Base-by-base conservation (phyloP, 2,888 invertebrate genomes). In the Halocaridina rubra region DNA sequence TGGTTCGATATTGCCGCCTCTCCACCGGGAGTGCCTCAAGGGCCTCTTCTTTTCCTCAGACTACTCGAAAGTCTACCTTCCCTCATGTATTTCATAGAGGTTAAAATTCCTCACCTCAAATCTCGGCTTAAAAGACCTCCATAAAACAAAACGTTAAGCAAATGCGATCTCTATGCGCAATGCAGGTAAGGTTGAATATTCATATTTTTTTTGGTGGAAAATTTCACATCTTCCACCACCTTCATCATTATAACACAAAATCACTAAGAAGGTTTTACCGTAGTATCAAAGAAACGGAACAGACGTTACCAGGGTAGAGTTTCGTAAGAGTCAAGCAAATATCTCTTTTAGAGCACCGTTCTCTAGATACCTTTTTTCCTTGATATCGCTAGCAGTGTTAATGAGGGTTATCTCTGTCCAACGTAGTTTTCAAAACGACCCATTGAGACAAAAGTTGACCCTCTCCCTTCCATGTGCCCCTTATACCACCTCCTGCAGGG, bases 371-470 rank as follows among this genome's bases (percentile, higher is more conserved):
- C n/a, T n/a, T n/a, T n/a, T n/a, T n/a, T n/a, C n/a, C n/a, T n/a
- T n/a, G n/a, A n/a, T n/a, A n/a, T n/a, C n/a, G n/a, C n/a, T n/a
- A n/a, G 13, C 72, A 61, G 78, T 84, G 78, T 71, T 84, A 84
- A 84, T 84, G 84, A 84, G 84, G 78, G 84, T 84, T 84, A 84
- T 84, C 77, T 84, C 72, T 81, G 72, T 29, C 84, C 78, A 78
- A 69, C 78, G 84, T 84, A 78, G 84, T 78, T 84, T 78, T 84
- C 84, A 84, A 84, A 78, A 84, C 84, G 84, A 77, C 78, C 72
- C 84, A 84, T 84, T 84, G 84, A 84, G 84, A 84, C 84, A 84
- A 84, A 78, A 78, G 84, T 78, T 84, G 72, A 71, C 71, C 69
- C 69, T 67, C 75, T 32, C 19, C 59, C 72, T 33, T n/a, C 61